phyloP scores from a whole-genome alignment of 2,888 invertebrate species.

The Callinectes sapidus region DNA sequence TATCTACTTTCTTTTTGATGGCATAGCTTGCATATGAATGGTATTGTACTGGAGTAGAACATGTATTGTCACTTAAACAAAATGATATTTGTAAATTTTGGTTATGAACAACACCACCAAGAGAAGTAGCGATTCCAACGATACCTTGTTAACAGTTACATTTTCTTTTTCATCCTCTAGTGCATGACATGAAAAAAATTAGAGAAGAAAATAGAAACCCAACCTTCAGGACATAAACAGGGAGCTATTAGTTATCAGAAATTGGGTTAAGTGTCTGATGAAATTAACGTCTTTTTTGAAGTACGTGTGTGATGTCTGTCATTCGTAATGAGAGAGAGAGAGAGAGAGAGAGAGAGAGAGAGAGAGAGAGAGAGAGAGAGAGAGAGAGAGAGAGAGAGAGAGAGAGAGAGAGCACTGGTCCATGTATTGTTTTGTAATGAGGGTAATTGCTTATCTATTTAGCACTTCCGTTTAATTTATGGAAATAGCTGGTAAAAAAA shows the following conservation, averaged over 20 bases:
- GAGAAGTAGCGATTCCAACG: too few species aligned
- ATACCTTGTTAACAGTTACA: too few species aligned
- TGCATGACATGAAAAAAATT: not conserved
- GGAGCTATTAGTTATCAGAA: not conserved
- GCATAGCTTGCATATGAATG: not conserved
- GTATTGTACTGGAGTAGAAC: not conserved
- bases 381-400: slow-evolving; percentile 1
- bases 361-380: slow-evolving; percentile 6
- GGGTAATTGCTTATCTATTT: too few species aligned
- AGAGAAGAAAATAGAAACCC: not conserved
- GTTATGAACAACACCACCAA: not conserved
- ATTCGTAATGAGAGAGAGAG: not conserved
- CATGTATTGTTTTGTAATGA: too few species aligned
- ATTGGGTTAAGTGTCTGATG: not conserved
- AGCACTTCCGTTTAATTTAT: too few species aligned
- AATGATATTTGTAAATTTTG: not conserved
- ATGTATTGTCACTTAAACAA: not conserved
- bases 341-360: slow-evolving; percentile 16
- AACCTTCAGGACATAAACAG: not conserved
- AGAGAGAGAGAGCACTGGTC: not conserved
- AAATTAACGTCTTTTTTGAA: not conserved
- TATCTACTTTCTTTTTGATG: not conserved
- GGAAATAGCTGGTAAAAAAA: too few species aligned
- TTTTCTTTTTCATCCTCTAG: not conserved
- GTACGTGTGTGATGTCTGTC: not conserved